Evolutionary conservation across 2,888 invertebrate species (phyloP), one percentile per base, ranked within the genome.

Genomic region (Agonopterix heracliana): DNA sequence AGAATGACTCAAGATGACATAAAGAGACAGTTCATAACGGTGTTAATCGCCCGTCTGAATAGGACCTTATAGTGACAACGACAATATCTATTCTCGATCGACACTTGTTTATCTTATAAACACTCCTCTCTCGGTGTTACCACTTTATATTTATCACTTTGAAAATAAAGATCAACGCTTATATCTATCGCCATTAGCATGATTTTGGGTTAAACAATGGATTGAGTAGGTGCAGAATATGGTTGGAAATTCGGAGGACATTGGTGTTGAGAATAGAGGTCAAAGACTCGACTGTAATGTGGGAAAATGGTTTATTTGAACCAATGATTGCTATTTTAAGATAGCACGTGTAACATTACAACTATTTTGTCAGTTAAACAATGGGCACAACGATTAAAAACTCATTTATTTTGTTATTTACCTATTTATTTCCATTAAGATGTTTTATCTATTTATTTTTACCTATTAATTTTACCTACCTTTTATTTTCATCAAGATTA

Each of bases 31-130:
- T 26, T 26, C 26, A 26, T 26, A 26, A 26, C 26, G 26, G 26
- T 38, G 9, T 38, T 48, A 47, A 56, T 60, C 62, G 61, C 55
- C 49, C 66, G 79, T 81, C 73, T 78, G 75, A 77, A 68, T 68
- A 71, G 65, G 63, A 68, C 73, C 69, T 69, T 59, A 68, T 59
- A 77, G 70, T 77, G 82, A 83, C 81, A 82, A 81, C 75, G 81
- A 83, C 81, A 83, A 71, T 79, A 77, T 81, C 78, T 77, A 74
- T 79, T 74, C 75, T 74, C 70, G 76, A 83, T 79, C 81, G 64
- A 63, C 74, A 72, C 67, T 79, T 83, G 81, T 83, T 83, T 82
- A 80, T 74, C 76, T 71, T 74, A 71, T 64, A 77, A 81, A 81
- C 82, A 79, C 46, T 45, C 17, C 17, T 52, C 46, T 49, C 47